Conservation (phyloP, 2,888 invertebrate species). For the Amphipyra berbera region DNA sequence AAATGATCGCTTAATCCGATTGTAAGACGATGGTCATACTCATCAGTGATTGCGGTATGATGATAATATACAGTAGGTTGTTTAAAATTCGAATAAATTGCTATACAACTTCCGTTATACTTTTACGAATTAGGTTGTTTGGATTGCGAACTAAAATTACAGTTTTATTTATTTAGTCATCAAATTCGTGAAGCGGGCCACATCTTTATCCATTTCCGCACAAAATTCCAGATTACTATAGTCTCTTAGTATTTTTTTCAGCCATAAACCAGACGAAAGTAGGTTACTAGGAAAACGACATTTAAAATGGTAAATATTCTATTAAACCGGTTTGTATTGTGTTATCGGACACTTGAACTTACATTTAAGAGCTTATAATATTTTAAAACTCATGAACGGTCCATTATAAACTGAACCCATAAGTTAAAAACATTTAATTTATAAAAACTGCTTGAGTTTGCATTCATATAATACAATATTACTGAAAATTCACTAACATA, state of each 20-base stretch:
- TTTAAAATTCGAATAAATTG: constrained; percentile 29
- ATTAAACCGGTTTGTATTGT: background rate
- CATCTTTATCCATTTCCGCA: constrained; percentile 3
- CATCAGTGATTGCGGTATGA: constrained; percentile 60
- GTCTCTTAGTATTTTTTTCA: background rate
- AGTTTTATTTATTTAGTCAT: constrained; percentile 15
- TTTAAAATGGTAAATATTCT: background rate
- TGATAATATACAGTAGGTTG: constrained; percentile 53
- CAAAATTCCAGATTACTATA: background rate
- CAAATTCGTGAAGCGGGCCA: constrained; percentile 16
- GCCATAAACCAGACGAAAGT: constrained; percentile 11
- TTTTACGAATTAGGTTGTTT: constrained; percentile 11
- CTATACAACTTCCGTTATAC: constrained; percentile 35
- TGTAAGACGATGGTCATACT: constrained; percentile 51
- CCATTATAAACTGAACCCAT: no score
- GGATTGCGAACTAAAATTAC: constrained; percentile 4
- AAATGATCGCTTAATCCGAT: constrained; percentile 60
- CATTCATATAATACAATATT: no score
- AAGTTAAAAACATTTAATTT: no score
- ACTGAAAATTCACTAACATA: no score
- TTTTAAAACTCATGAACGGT: no score
- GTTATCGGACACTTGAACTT: background rate
- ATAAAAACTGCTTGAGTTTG: no score
- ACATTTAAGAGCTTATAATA: no score
- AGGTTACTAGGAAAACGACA: constrained; percentile 11